A percentile compares a stretch with the other conserved stretches of the same genome.
Evolutionary conservation across 2,113 vertebrate species (phyloP).

Genomic region (Amphilophus citrinellus): DNA sequence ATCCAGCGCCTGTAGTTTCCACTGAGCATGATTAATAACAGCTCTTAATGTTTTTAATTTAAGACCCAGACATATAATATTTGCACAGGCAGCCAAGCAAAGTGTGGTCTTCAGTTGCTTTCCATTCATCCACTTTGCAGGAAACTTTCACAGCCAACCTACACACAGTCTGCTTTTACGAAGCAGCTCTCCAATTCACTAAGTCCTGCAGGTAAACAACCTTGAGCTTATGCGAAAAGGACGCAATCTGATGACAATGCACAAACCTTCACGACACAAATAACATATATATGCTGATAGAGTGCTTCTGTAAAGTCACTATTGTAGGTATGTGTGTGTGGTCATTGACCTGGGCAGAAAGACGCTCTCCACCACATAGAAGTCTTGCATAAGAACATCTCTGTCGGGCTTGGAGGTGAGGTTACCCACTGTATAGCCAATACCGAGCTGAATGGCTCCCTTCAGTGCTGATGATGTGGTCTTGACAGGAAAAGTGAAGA

Average conservation of each 20-base stretch:
- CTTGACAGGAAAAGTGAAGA: constrained; percentile 73
- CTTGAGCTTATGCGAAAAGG: constrained; percentile 30
- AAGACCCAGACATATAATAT: constrained; percentile 29
- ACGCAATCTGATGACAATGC: not conserved
- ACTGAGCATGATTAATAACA: constrained; percentile 19
- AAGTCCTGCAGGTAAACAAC: constrained; percentile 27
- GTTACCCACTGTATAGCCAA: constrained; percentile 96
- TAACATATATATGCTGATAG: not conserved
- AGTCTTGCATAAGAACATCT: constrained; percentile 99
- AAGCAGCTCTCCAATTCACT: constrained; percentile 34
- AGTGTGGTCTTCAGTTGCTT: not conserved
- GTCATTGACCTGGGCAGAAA: constrained; percentile 93
- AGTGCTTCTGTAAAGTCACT: not conserved
- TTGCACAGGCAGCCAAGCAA: not conserved
- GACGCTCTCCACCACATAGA: constrained; percentile 98
- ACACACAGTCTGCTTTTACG: constrained; percentile 43
- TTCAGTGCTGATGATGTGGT: constrained; percentile 96
- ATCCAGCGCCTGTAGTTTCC: constrained; percentile 18
- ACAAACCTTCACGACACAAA: not conserved
- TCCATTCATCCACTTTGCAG: constrained; percentile 34
- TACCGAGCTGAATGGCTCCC: constrained; percentile 96
- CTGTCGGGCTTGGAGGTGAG: constrained; percentile 97
- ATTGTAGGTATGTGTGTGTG: not conserved
- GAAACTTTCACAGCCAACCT: constrained; percentile 34
- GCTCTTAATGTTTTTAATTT: not conserved